These are phyloP conservation scores for Ceratina japonica DNA, from an alignment of 1,140 invertebrate genomes.

Conservation along the genomic window DNA sequence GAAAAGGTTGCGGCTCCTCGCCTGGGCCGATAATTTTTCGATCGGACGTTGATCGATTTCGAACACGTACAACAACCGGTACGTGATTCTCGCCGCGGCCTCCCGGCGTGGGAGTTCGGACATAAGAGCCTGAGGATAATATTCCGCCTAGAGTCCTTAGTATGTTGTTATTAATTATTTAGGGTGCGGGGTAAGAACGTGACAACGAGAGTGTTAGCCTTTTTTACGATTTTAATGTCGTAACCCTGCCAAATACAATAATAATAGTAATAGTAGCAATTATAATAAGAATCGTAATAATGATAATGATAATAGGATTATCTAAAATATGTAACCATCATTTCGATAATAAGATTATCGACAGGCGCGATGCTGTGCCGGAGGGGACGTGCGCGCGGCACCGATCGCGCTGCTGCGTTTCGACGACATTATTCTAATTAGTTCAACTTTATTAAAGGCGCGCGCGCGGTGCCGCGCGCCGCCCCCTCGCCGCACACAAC, in stretches of 20 bases:
- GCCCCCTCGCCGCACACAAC: constrained; percentile 48
- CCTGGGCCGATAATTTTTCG: constrained; percentile 20
- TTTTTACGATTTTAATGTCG: constrained; percentile 77
- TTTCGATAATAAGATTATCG: constrained; percentile 66
- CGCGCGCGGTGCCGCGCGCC: constrained; percentile 29
- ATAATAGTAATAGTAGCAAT: constrained; percentile 78
- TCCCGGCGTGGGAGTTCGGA: no score
- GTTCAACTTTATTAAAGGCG: constrained; percentile 57
- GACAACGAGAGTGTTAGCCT: background rate
- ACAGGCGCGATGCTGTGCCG: constrained; percentile 53
- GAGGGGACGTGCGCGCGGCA: constrained; percentile 31
- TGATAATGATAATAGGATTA: constrained; percentile 71
- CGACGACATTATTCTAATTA: constrained; percentile 33
- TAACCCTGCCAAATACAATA: constrained; percentile 80
- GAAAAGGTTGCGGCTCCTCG: constrained; percentile 9
- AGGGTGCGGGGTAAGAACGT: background rate
- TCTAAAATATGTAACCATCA: constrained; percentile 71
- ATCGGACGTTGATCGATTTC: constrained; percentile 9
- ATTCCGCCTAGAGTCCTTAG: no score
- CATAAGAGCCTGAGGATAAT: no score
- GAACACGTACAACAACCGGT: background rate
- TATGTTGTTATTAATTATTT: no score
- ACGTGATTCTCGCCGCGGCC: no score
- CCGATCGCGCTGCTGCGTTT: constrained; percentile 11
- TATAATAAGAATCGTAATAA: constrained; percentile 71